Conservation (phyloP, 1,140 invertebrate genomes). For the Subanguina moxae region DNA sequence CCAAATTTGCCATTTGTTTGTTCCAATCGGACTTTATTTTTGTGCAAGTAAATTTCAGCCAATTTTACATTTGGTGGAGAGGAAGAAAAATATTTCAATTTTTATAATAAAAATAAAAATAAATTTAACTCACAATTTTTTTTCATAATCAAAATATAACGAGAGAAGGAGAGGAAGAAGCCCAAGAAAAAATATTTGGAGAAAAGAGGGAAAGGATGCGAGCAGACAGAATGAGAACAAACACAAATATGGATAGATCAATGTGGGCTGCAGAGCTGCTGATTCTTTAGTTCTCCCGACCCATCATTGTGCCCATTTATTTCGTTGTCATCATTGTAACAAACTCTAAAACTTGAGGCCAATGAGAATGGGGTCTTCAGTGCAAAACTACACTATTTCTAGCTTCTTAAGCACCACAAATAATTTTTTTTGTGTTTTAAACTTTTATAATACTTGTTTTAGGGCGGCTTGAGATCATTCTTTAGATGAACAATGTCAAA, state of each 20-base stretch:
- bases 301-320: neutral
- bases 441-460: neutral
- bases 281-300: neutral
- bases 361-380: neutral
- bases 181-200: too few species aligned
- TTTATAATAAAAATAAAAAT: too few species aligned
- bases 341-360: slow-evolving; percentile 1
- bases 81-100: too few species aligned
- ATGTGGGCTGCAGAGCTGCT: neutral
- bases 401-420: neutral
- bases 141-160: too few species aligned
- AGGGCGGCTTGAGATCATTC: neutral
- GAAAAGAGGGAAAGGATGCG: too few species aligned
- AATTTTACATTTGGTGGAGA: too few species aligned
- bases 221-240: neutral
- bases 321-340: slow-evolving; percentile 17
- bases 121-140: too few species aligned
- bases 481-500: neutral
- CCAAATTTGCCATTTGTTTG: too few species aligned
- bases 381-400: too few species aligned
- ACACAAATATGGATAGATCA: slow-evolving; percentile 7
- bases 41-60: too few species aligned
- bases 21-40: too few species aligned
- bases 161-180: too few species aligned
- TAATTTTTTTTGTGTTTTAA: neutral